Evolutionary conservation across 1,140 invertebrate genomes (phyloP), one percentile per base, ranked within the genome.

Genomic region (Elymnias hypermnestra): DNA sequence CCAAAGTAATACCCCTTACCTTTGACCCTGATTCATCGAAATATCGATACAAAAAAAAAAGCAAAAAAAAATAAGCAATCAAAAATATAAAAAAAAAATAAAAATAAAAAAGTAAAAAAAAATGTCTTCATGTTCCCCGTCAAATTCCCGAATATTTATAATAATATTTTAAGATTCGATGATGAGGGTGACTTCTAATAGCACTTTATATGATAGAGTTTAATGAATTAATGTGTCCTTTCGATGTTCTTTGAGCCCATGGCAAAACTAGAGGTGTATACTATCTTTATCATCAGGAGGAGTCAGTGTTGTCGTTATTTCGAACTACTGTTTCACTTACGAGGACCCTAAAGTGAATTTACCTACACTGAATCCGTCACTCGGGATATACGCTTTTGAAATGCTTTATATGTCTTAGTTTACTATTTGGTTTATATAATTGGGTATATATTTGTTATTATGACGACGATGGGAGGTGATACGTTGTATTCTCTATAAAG

Each of bases 401-500:
- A 47, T 25, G 46, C 46, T 49, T 49, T 49, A 41, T 22, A 40
- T 49, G 38, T 48, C 9, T 8, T 10, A 12, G 15, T 26, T 37
- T 29, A 12, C 6, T 7, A 29, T n/a, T n/a, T n/a, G n/a, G n/a
- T n/a, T n/a, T 3, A 45, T 22, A 26, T 47, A 9, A 21, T 38
- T 42, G 19, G 39, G 18, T 48, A 25, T 46, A 28, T 46, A 38
- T 46, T 37, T 29, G 33, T 18, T 9, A 37, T 39, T 22, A 35
- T 39, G 23, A 39, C 42, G 37, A 42, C 13, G 38, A n/a, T 10
- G 22, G 14, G 12, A 17, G 38, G 28, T 29, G 19, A 38, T 60
- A 62, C 65, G 62, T 65, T 48, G 8, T 51, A 62, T 72, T 72
- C 65, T 65, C 57, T 33, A 57, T 33, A 43, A 63, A 70, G 68